Evolutionary conservation across 2,113 vertebrate genomes (phyloP).

Genomic region (Carollia perspicillata): DNA sequence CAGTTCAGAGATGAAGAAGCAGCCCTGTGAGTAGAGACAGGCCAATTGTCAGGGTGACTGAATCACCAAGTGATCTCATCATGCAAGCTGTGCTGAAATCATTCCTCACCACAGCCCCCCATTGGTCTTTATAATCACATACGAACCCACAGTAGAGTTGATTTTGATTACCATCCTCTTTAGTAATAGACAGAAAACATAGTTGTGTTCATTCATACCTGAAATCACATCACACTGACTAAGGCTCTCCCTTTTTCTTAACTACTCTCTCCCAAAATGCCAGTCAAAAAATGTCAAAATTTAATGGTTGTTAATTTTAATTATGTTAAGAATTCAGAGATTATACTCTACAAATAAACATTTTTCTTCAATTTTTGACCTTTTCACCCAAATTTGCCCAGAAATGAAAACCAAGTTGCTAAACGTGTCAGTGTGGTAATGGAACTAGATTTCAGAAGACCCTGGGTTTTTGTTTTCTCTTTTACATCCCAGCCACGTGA

Average conservation of each 20-base stretch:
- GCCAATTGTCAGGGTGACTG: neutral
- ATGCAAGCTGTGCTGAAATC: neutral
- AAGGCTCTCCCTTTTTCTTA: neutral
- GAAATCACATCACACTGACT: neutral
- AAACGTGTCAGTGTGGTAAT: neutral
- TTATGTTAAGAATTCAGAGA: neutral
- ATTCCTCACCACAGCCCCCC: neutral
- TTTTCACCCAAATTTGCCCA: neutral
- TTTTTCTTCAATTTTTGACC: neutral
- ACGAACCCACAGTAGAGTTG: slow-evolving; percentile 10
- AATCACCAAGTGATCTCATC: neutral
- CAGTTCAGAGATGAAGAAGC: neutral
- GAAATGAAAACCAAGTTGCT: neutral
- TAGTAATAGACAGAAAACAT: neutral
- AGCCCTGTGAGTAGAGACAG: neutral
- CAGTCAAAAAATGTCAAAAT: slow-evolving; percentile 3
- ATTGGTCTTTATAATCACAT: neutral
- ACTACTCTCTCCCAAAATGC: neutral
- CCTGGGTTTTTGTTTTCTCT: neutral
- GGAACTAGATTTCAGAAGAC: neutral
- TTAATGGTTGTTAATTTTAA: slow-evolving; percentile 31
- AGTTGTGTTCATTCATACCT: neutral
- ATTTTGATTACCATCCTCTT: slow-evolving; percentile 5
- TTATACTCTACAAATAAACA: neutral
- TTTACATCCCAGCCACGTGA: neutral